Evolutionary conservation across 2,113 vertebrate species (phyloP), one percentile per base, ranked within the genome.

Genomic region (Scophthalmus maximus): DNA sequence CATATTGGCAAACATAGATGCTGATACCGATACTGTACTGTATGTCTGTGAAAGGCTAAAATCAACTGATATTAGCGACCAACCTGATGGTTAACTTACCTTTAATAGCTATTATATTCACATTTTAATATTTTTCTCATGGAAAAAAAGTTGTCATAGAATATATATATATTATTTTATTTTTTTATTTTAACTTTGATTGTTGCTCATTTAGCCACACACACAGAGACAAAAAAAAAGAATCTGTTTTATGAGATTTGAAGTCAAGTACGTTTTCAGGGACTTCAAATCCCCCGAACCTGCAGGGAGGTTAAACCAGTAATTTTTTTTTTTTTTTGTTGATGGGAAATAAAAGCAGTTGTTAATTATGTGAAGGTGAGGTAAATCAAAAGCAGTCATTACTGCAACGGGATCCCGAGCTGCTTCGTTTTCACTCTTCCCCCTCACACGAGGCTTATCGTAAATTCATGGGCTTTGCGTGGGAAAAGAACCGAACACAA

Each of bases 401-500:
- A 34, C 18, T 27, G 59, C 57, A 76, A 56, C 47, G 11, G 25
- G 52, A 78, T 75, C 58, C 76, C 74, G 79, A 67, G 73, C 60
- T 61, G 69, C 47, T 80, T 76, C 64, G 17, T 46, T 82, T 81
- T 70, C 30, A 4, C 17, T 67, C 61, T 40, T 56, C 53, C 25
- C 62, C 68, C 60, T 73, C 70, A 27, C 79, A 73, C 61, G 11
- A 44, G 65, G 68, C 67, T 79, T 63, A 29, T 29, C 38, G 25
- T 71, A 59, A n/a, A 76, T 68, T 69, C 23, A n/a, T 29, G 8
- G 64, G 20, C 26, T 74, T 62, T 50, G 83, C 83, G 57, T 30
- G 47, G 76, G 67, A 81, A n/a, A 75, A 78, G 68, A 75, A 59
- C 81, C 40, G 50, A 70, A 87, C 81, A 85, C 59, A 78, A 87